These are phyloP conservation scores for Cancer borealis DNA, from an alignment of 2,888 invertebrate species.

Conservation along the genomic window DNA sequence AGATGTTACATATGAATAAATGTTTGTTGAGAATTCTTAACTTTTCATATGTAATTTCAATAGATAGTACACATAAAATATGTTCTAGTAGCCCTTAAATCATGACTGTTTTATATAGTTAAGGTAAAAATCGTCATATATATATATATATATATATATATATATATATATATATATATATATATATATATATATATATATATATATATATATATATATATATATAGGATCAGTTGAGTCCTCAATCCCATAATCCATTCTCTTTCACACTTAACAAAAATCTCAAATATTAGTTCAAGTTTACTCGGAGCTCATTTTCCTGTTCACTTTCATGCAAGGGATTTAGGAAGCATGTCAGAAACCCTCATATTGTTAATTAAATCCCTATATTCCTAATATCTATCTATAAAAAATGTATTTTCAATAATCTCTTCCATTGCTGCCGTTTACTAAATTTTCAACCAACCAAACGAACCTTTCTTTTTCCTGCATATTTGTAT, in stretches of 20 bases:
- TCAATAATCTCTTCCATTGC: not conserved
- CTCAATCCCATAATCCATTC: not conserved
- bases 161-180: slow-evolving; percentile 23
- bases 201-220: slow-evolving; percentile 21
- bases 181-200: not conserved
- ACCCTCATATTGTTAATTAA: not conserved
- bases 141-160: slow-evolving; percentile 49
- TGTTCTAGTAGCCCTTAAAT: no score
- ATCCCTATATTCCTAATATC: not conserved
- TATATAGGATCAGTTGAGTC: not conserved
- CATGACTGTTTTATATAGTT: no score
- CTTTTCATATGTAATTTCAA: no score
- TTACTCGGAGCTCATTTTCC: not conserved
- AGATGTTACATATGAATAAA: no score
- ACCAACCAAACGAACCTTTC: not conserved
- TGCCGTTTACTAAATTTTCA: not conserved
- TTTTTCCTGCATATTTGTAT: not conserved
- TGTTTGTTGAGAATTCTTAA: no score
- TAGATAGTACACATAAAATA: no score
- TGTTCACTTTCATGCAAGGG: not conserved
- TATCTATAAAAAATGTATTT: not conserved
- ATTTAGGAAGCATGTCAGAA: not conserved
- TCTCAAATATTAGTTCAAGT: not conserved
- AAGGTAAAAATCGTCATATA: slow-evolving; percentile 5
- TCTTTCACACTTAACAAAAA: not conserved